Evolutionary conservation across 2,797 vertebrate species (phyloP), one percentile per base, ranked within the genome.

Genomic region (Fratercula arctica): DNA sequence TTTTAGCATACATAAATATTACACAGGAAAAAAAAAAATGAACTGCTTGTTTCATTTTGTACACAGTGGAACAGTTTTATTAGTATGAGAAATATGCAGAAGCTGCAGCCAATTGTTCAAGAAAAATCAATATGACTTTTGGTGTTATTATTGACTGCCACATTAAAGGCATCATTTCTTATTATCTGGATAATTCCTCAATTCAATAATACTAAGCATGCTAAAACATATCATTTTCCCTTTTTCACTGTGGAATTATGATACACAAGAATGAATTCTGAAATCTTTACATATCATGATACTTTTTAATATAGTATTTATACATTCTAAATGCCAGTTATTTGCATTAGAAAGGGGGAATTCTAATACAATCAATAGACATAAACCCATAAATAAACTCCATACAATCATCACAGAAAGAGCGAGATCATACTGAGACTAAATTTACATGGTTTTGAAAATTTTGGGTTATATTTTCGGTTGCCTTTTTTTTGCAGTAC

Each of bases 101-200:
- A 82, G 45, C 73, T 87, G 72, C 45, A 96, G 73, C 79, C 13
- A 10, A 90, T 93, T 97, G 50, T 79, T 96, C 68, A 95, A 56
- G 91, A 96, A 93, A 97, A 97, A 97, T 97, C 97, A 97, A 95
- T 97, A 94, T 64, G 79, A 84, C 53, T 96, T 96, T 94, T 95
- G 73, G 53, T 95, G 85, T 89, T 97, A 87, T 94, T 97, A 97
- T 95, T 97, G 94, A 96, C 85, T 90, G 75, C 45, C 48, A 56
- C 73, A 95, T 96, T 96, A 96, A 94, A 95, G 68, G 26, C 66
- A 92, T 53, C 57, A 53, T 91, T 90, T 31, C n/a, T 95, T 96
- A 89, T 81, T 93, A 95, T 91, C 85, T 94, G 72, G 57, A 35
- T 94, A 96, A 91, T 89, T 90, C 24, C n/a, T 93, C 85, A 86